Conservation (phyloP, 2,888 invertebrate genomes). For the Phaedon cochleariae region DNA sequence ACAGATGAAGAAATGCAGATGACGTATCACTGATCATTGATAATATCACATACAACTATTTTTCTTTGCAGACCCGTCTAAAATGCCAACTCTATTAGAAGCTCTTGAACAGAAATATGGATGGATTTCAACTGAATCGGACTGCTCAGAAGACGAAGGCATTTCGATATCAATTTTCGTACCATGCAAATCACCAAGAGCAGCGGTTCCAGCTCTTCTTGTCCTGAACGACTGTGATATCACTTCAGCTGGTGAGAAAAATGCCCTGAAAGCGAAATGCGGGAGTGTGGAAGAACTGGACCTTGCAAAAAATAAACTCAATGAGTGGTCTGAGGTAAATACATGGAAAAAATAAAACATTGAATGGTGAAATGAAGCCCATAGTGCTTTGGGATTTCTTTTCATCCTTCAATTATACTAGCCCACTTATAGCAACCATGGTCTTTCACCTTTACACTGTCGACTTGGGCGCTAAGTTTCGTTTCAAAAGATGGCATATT, state of each 20-base stretch:
- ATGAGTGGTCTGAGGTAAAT: conserved; percentile 85
- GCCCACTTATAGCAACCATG: too few species aligned
- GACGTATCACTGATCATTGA: too few species aligned
- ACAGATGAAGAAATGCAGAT: too few species aligned
- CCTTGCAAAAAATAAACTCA: conserved; percentile 90
- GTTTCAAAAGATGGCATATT: too few species aligned
- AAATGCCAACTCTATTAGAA: conserved; percentile 90
- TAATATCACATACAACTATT: too few species aligned
- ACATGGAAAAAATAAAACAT: too few species aligned
- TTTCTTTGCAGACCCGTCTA: conserved; percentile 45
- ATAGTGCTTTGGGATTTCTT: too few species aligned
- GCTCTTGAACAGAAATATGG: conserved; percentile 90
- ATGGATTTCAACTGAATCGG: conserved; percentile 65
- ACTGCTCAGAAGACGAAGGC: conserved; percentile 69
- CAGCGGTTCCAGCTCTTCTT: conserved; percentile 81
- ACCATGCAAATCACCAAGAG: conserved; percentile 81
- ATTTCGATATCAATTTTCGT: conserved; percentile 86
- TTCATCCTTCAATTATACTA: too few species aligned
- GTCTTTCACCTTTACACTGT: too few species aligned
- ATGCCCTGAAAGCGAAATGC: conserved; percentile 82
- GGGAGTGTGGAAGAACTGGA: conserved; percentile 93
- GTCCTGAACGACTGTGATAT: conserved; percentile 93
- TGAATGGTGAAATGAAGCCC: too few species aligned
- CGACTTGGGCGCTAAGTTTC: too few species aligned
- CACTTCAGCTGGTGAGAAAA: conserved; percentile 85